phyloP scores from a whole-genome alignment of 2,797 vertebrate genomes.

The Mastacembelus armatus region DNA sequence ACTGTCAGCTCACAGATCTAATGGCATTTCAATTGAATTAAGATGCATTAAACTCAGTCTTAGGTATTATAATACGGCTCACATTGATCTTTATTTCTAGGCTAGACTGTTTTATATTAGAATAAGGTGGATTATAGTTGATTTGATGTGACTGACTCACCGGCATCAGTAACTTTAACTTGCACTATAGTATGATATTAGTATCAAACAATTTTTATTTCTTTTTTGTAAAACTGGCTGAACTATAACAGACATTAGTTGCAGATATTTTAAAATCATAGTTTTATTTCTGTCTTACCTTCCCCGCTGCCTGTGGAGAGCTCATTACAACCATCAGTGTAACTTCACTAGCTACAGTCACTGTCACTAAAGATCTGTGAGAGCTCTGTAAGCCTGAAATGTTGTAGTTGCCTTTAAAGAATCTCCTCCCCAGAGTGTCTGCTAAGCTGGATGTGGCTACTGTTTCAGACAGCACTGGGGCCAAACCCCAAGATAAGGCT shows the following conservation, averaged over 20 bases:
- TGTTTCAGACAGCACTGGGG: conserved; percentile 88
- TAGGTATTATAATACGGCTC: conserved; percentile 63
- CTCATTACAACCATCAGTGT: conserved; percentile 47
- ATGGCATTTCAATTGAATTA: conserved; percentile 82
- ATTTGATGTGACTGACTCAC: conserved; percentile 33
- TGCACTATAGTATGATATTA: not conserved
- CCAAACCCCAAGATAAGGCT: conserved; percentile 83
- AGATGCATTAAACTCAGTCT: conserved; percentile 75
- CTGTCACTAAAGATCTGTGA: conserved; percentile 24
- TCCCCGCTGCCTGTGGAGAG: conserved; percentile 21
- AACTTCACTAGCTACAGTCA: conserved; percentile 41
- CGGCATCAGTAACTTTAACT: conserved; percentile 26
- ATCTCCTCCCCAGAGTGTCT: conserved; percentile 88
- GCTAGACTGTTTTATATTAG: conserved; percentile 16
- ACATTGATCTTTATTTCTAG: conserved; percentile 62
- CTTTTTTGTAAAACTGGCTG: conserved; percentile 13
- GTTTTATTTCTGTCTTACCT: not conserved
- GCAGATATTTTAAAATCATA: conserved; percentile 18
- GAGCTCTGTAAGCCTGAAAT: conserved; percentile 18
- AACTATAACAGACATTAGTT: conserved; percentile 10
- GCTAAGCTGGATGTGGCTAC: conserved; percentile 89
- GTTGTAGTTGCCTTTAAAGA: conserved; percentile 74
- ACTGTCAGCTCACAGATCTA: conserved; percentile 73
- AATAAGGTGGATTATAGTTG: conserved; percentile 31
- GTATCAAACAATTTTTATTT: conserved; percentile 24